Base-by-base conservation (phyloP, 2,113 vertebrate genomes). In the Petaurus breviceps region DNA sequence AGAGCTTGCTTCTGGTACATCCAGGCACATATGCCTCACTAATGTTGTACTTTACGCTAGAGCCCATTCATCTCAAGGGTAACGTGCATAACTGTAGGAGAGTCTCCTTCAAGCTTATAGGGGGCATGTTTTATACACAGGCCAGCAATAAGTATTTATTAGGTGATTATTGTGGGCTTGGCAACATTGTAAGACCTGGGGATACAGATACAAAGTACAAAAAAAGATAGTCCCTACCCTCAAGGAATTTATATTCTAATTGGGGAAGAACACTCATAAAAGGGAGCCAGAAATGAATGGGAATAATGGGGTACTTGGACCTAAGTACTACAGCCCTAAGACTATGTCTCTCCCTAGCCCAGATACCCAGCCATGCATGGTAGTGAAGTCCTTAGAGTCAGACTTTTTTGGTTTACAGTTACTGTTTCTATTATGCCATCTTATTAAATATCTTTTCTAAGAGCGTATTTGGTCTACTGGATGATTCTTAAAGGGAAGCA, bases 111-210 rank as follows among this genome's bases (percentile, higher is more conserved):
- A 43, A 43, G 37, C 37, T 84, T 43, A 43, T 8, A 22, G 37
- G 37, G 37, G 14, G 8, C 0, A 22, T 43, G 16, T 43, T 84
- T 84, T 84, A 37, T 84, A 84, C 16, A 16, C 19, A 22, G 37
- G 68, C n/a, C n/a, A 47, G 31, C 19, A 46, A 9, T 26, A 8
- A 1, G 0, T 46, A 1, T 68, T 3, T 25, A 1, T 24, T 0
- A 7, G 3, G 51, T 1, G 49, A 4, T 23, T 55, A 43, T 37
- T 91, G 0, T 10, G 46, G 0, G 0, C 61, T 54, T 23, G 51
- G 61, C 51, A 6, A 0, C 3, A 61, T 22, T 84, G 37, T 43
- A 84, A 84, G 37, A 43, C 4, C 11, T 84, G 68, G 37, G 68
- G 68, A 6, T 43, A 77, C 5, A n/a, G 37, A 77, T 77, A 77